Evolutionary conservation across 2,888 invertebrate genomes (phyloP).

Genomic region (Thalpophila matura): DNA sequence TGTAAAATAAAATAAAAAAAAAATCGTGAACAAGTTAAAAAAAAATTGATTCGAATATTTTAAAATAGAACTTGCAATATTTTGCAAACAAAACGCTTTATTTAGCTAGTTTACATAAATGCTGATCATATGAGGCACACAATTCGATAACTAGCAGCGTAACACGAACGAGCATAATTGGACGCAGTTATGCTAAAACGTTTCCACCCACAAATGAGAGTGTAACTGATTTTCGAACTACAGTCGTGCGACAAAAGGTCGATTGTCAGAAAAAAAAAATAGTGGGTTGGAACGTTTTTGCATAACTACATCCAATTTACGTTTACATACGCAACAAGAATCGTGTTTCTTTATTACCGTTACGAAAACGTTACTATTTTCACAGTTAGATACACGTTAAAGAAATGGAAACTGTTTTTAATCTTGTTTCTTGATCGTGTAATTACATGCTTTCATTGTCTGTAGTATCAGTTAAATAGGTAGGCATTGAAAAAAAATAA

Average conservation of each 20-base stretch:
- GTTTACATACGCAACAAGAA: slow-evolving; percentile 21
- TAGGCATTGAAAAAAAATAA: too few relatives aligned
- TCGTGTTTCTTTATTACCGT: slow-evolving; percentile 18
- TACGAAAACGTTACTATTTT: slow-evolving; percentile 30
- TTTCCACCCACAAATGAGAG: too few relatives aligned
- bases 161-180: slow-evolving; percentile 18
- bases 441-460: not conserved
- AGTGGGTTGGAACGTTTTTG: too few relatives aligned
- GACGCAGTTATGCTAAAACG: too few relatives aligned
- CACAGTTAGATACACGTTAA: not conserved
- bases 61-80: not conserved
- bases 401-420: slow-evolving; percentile 6
- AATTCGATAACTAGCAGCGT: slow-evolving; percentile 28
- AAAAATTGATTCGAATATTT: not conserved
- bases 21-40: too few relatives aligned
- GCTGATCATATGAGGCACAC: too few relatives aligned
- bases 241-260: too few relatives aligned
- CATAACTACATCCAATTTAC: too few relatives aligned
- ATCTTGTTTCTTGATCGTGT: slow-evolving; percentile 8
- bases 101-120: slow-evolving; percentile 8
- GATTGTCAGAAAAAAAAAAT: too few relatives aligned
- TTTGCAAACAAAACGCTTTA: not conserved
- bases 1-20: too few relatives aligned
- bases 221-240: too few relatives aligned
- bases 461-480: not conserved